Percentiles rank a stretch among this genome's conserved stretches.
These are phyloP conservation scores for Calyptommatus sinebrachiatus DNA, from an alignment of 2,113 vertebrate genomes.

Conservation along the genomic window DNA sequence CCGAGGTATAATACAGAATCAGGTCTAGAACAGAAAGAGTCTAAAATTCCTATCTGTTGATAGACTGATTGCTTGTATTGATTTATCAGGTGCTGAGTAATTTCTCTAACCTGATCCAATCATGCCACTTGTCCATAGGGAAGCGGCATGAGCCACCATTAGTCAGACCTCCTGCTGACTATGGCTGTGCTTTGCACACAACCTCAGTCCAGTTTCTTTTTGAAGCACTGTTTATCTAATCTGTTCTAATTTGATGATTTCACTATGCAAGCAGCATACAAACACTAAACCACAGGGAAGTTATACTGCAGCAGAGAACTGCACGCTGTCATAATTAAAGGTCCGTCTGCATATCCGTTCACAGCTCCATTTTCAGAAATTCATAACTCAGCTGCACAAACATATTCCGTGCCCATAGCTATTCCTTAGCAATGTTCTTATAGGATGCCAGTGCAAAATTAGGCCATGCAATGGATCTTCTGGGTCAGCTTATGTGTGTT, in stretches of 20 bases:
- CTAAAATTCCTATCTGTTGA: too few species aligned
- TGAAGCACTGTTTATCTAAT: conserved; percentile 19
- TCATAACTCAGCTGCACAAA: neutral
- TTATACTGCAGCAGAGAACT: neutral
- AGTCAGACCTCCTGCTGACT: neutral
- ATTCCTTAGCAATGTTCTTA: neutral
- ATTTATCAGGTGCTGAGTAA: neutral
- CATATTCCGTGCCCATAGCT: neutral
- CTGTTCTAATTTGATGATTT: neutral
- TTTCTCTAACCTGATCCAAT: neutral
- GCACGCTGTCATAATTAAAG: conserved; percentile 10
- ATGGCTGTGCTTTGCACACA: neutral
- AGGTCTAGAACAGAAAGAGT: too few species aligned
- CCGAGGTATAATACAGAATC: too few species aligned
- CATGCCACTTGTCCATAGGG: neutral
- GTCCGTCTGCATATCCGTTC: neutral
- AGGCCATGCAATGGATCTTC: neutral
- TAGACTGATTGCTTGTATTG: neutral
- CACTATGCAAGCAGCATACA: neutral
- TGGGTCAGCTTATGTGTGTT: too few species aligned
- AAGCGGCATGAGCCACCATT: conserved; percentile 20
- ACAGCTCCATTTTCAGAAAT: conserved; percentile 14
- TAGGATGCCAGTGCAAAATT: neutral
- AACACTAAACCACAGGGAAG: neutral
- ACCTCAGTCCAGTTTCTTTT: neutral